Percentiles rank a stretch among this genome's conserved stretches.
These are phyloP conservation scores for Cepaea hortensis DNA, from an alignment of 2,888 invertebrate species.

Conservation along the genomic window DNA sequence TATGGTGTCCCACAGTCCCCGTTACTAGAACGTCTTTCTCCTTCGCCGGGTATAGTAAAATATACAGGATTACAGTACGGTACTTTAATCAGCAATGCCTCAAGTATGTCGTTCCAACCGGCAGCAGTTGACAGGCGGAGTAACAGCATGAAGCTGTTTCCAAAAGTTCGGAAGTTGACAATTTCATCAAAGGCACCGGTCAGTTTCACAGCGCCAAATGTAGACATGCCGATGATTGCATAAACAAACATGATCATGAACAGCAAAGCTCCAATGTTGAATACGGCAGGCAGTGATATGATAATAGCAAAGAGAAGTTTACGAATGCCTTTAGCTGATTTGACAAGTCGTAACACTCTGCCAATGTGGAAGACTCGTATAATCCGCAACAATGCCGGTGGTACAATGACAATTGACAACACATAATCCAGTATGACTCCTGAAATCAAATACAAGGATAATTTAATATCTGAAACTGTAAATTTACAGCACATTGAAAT, in stretches of 20 bases:
- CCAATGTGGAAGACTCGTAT: constrained; percentile 96
- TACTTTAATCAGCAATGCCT: constrained; percentile 91
- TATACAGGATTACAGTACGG: constrained; percentile 86
- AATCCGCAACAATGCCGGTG: constrained; percentile 92
- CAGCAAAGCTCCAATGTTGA: constrained; percentile 94
- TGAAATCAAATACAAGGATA: constrained; percentile 54
- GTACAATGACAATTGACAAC: constrained; percentile 92
- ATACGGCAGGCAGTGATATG: constrained; percentile 94
- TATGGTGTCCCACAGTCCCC: constrained; percentile 93
- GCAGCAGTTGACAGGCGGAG: constrained; percentile 92
- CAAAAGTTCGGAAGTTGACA: constrained; percentile 97
- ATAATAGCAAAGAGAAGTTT: constrained; percentile 95
- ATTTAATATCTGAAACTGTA: background rate
- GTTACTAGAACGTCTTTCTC: constrained; percentile 55
- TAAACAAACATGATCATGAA: constrained; percentile 96
- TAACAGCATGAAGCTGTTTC: constrained; percentile 90
- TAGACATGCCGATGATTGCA: constrained; percentile 96
- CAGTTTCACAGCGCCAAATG: constrained; percentile 92
- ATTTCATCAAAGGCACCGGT: constrained; percentile 93
- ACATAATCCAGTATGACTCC: constrained; percentile 93
- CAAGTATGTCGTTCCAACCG: constrained; percentile 96
- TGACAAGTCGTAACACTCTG: constrained; percentile 93
- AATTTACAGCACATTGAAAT: background rate
- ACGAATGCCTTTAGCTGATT: constrained; percentile 97
- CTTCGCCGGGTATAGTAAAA: constrained; percentile 58